Percentiles rank a stretch among this genome's conserved stretches.
Conservation (phyloP, 2,888 invertebrate genomes). For the Plagiodera versicolora region DNA sequence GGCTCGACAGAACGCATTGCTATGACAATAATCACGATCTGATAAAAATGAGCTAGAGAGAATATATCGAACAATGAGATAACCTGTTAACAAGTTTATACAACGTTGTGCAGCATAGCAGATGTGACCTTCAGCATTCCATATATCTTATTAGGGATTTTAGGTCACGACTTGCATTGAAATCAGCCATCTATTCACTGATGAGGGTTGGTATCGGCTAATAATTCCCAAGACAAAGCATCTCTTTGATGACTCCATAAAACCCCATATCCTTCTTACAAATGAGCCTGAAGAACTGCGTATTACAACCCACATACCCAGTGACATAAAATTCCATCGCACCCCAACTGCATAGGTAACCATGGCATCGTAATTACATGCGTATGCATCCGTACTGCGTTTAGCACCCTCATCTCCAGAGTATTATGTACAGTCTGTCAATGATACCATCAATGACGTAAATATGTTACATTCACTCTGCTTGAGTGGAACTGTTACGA, state of each 20-base stretch:
- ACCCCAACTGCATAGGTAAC: slow-evolving; percentile 36
- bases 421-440: slow-evolving; percentile 35
- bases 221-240: neutral
- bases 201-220: neutral
- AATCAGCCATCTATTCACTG: too few relatives aligned
- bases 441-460: neutral
- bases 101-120: too few relatives aligned
- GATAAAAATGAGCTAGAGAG: too few relatives aligned
- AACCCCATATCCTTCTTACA: neutral
- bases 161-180: too few relatives aligned
- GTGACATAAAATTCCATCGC: slow-evolving; percentile 48
- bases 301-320: slow-evolving; percentile 48
- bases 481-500: too few relatives aligned
- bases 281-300: neutral
- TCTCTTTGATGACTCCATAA: neutral
- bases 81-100: too few relatives aligned
- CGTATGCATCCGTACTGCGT: slow-evolving; percentile 36
- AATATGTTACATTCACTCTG: too few relatives aligned
- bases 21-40: too few relatives aligned
- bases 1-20: too few relatives aligned
- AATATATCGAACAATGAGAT: too few relatives aligned
- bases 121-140: too few relatives aligned
- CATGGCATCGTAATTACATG: slow-evolving; percentile 44
- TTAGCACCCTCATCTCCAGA: slow-evolving; percentile 32
- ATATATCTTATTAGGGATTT: too few relatives aligned